Evolutionary conservation across 2,797 vertebrate genomes (phyloP), one percentile per base, ranked within the genome.

Genomic region (Pseudochromis fuscus): DNA sequence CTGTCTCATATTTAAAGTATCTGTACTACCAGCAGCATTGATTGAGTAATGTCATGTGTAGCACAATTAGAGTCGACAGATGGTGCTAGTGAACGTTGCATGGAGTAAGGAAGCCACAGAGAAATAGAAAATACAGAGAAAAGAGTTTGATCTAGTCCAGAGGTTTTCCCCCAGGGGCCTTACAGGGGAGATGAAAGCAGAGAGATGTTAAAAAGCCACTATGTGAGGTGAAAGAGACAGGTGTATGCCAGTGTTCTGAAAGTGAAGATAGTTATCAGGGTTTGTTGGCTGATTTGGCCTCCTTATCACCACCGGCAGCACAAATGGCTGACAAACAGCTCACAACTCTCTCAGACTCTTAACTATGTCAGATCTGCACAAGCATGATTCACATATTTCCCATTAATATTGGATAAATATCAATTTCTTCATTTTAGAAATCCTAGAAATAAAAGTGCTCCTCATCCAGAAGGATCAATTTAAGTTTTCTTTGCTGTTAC

Each of bases 1-100:
- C 35, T 37, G 16, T 37, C 35, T 37, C 35, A 13, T 37, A 15
- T 37, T 37, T 51, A 50, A 45, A 58, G 44, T n/a, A 42, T 65
- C 42, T 63, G 52, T 11, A 63, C 25, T 8, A 25, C 24, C 51
- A 31, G 60, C 0, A 10, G 62, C 38, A 71, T 28, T 4, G 33
- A 62, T 56, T 28, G n/a, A 12, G 42, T 48, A 37, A 33, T 25
- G 52, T 67, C 52, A 51, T 23, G 11, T 42, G 25, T 11, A 2
- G 35, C 6, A 0, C 33, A 60, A 13, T 2, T 0, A 46, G 24
- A 52, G 61, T 42, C 42, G 28, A 24, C 40, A 52, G 40, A 63
- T n/a, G 10, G 33, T 35, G 23, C 27, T 38, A 42, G 35, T 38
- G 23, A 44, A 49, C 30, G 44, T 5, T 56, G 44, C 9, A 4